phyloP scores from a whole-genome alignment of 2,113 vertebrate genomes.

The Hippopotamus amphibius region DNA sequence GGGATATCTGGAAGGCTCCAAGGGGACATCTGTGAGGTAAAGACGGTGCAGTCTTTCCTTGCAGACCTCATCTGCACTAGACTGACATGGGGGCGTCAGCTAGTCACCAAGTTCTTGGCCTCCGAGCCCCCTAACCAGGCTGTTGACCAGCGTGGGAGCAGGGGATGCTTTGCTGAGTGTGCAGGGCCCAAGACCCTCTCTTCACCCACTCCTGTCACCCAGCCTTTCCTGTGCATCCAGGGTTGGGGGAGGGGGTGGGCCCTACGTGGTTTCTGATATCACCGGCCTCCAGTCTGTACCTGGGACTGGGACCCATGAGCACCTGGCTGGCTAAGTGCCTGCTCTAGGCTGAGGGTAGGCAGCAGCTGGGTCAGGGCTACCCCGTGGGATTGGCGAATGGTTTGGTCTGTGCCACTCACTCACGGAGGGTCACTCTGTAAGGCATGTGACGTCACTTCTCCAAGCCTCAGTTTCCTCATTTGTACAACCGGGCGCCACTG shows the following conservation, averaged over 20 bases:
- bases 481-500: accelerated
- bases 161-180: background rate
- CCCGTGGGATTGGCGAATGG: background rate
- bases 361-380: background rate
- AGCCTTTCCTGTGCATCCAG: background rate
- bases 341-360: background rate
- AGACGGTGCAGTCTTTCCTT: background rate
- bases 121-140: background rate
- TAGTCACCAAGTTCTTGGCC: background rate
- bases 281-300: background rate
- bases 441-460: background rate
- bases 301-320: background rate
- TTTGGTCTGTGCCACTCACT: background rate
- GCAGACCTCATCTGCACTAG: background rate
- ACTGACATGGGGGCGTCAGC: background rate
- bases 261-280: background rate
- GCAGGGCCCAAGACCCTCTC: too few relatives aligned
- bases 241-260: accelerated
- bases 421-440: background rate
- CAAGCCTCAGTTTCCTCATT: background rate
- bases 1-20: background rate
- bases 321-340: background rate
- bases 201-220: background rate
- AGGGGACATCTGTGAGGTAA: background rate
- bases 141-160: background rate